Percentiles rank a stretch among this genome's conserved stretches.
phyloP scores from a whole-genome alignment of 2,888 invertebrate genomes.

The Lamellibrachia columna region DNA sequence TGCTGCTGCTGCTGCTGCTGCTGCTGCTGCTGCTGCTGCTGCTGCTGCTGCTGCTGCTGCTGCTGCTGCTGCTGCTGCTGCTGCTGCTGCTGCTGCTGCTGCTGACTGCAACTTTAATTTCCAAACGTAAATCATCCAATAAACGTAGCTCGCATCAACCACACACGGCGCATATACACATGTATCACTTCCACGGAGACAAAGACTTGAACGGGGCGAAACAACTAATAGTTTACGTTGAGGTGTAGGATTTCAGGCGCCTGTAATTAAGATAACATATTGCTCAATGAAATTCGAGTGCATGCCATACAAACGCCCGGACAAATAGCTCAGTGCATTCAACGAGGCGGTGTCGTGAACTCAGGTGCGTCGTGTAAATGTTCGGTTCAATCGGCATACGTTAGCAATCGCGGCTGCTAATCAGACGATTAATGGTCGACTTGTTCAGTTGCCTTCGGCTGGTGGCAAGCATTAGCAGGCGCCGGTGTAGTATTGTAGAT shows the following conservation, averaged over 20 bases:
- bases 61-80: no score
- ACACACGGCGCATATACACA: background rate
- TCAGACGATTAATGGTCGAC: background rate
- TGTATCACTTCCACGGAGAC: background rate
- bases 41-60: no score
- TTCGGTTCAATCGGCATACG: background rate
- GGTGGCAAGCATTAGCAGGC: background rate
- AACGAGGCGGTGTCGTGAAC: background rate
- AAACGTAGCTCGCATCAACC: background rate
- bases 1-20: no score
- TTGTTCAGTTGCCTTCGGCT: background rate
- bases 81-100: background rate
- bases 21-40: no score
- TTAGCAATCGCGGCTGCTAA: background rate
- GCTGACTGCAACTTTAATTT: background rate
- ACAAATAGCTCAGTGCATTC: background rate
- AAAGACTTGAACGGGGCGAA: background rate
- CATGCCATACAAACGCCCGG: background rate
- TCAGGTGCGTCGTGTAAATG: background rate
- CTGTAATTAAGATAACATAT: background rate
- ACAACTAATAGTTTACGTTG: background rate
- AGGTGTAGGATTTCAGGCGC: slow-evolving; percentile 12
- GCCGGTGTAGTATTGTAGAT: no score
- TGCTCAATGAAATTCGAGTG: background rate
- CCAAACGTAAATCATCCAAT: background rate